These are phyloP conservation scores for Sinocyclocheilus grahami DNA, from an alignment of 2,113 vertebrate genomes.

Conservation along the genomic window DNA sequence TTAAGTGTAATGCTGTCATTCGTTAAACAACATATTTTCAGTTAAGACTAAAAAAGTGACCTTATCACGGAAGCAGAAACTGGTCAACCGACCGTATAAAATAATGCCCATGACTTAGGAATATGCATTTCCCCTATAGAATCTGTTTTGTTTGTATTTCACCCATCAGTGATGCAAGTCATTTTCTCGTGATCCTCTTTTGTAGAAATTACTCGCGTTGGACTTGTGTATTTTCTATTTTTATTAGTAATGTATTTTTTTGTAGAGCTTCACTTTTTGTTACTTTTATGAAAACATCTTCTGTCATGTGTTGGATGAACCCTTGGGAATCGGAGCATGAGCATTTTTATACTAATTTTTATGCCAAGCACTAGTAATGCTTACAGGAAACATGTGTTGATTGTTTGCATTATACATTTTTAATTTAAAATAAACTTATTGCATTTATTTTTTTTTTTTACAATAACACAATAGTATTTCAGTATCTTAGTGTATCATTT, in stretches of 20 bases:
- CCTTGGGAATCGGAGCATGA: not conserved
- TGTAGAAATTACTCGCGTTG: not conserved
- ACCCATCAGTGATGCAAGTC: not conserved
- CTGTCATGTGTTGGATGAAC: not conserved
- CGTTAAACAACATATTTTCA: not conserved
- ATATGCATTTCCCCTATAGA: too few species aligned
- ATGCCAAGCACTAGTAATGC: not conserved
- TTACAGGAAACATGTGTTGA: not conserved
- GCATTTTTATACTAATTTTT: too few species aligned
- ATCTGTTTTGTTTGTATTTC: not conserved
- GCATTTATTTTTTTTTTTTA: not conserved
- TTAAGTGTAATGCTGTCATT: conserved; percentile 10
- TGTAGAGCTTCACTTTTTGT: not conserved
- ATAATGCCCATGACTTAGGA: too few species aligned
- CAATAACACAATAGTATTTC: not conserved
- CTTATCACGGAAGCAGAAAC: not conserved
- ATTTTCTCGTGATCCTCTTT: not conserved
- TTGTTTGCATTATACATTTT: not conserved
- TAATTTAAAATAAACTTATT: not conserved
- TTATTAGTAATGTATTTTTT: not conserved
- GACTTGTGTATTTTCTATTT: not conserved
- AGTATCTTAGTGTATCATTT: not conserved
- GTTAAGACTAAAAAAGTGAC: not conserved
- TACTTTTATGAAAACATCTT: not conserved
- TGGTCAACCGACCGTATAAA: not conserved